Evolutionary conservation across 2,113 vertebrate genomes (phyloP).

Genomic region (Podocnemis expansa): DNA sequence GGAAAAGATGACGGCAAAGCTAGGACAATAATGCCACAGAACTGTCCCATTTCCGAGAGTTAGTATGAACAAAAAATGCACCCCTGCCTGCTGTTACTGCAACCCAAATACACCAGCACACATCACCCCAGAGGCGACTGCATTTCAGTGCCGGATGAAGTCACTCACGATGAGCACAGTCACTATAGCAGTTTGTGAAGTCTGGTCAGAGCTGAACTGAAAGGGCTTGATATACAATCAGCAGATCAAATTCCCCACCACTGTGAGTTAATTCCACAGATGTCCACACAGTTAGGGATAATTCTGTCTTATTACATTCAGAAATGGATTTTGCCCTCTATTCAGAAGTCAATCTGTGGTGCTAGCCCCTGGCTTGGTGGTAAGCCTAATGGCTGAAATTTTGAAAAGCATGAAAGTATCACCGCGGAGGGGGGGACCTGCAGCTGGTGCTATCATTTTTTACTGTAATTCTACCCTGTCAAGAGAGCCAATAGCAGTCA

Average conservation of each 20-base stretch:
- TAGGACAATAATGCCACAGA: not conserved
- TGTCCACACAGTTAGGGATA: not conserved
- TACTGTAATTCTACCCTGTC: not conserved
- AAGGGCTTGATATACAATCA: not conserved
- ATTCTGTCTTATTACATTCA: fast-evolving
- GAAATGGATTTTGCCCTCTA: fast-evolving
- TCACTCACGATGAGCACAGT: not conserved
- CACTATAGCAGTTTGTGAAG: not conserved
- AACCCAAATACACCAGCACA: not conserved
- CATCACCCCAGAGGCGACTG: not conserved
- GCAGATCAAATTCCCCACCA: not conserved
- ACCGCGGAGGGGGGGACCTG: not conserved
- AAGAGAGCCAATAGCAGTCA: not conserved
- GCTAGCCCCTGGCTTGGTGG: not conserved
- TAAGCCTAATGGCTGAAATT: not conserved
- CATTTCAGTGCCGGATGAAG: not conserved
- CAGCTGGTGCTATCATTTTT: slow-evolving; percentile 51
- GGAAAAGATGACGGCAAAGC: not conserved
- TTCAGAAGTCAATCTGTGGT: fast-evolving
- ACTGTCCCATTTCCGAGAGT: not conserved
- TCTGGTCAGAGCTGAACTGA: not conserved
- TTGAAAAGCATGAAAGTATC: not conserved
- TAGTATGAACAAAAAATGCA: not conserved
- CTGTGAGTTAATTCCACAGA: not conserved
- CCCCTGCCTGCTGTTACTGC: not conserved